Evolutionary conservation across 2,888 invertebrate species (phyloP), one percentile per base, ranked within the genome.

Genomic region (Molorchus minor): DNA sequence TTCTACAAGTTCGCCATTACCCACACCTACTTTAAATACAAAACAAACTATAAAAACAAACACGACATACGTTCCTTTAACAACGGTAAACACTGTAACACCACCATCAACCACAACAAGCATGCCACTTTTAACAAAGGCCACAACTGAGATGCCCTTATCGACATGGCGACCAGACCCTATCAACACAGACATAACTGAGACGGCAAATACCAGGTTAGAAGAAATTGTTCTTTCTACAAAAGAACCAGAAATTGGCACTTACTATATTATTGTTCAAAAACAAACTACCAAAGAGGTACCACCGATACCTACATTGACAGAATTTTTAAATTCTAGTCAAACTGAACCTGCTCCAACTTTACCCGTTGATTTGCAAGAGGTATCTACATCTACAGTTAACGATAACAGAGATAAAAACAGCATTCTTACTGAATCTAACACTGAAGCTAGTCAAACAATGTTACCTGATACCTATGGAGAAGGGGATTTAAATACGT

Each of bases 401-500:
- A 47, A 3, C 12, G 43, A 13, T 12, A 13, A 36, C 0, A 17
- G 8, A 10, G 36, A 20, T 17, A 36, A 36, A 25, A 3, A n/a
- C n/a, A n/a, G n/a, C n/a, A n/a, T n/a, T n/a, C n/a, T n/a, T n/a
- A n/a, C n/a, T n/a, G n/a, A n/a, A n/a, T n/a, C n/a, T n/a, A n/a
- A n/a, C n/a, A n/a, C n/a, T n/a, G n/a, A n/a, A n/a, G n/a, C n/a
- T n/a, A n/a, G n/a, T n/a, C n/a, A n/a, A n/a, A n/a, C n/a, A n/a
- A n/a, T n/a, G n/a, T n/a, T n/a, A n/a, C n/a, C n/a, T n/a, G n/a
- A n/a, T n/a, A n/a, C n/a, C n/a, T n/a, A n/a, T n/a, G 41, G 21
- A 4, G 19, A 43, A 19, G 62, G 58, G 3, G 64, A 68, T 38
- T 46, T 69, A 19, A 65, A 55, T 47, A 69, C 67, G n/a, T 29